These are phyloP conservation scores for Rhopalosiphum nymphaeae DNA, from an alignment of 2,888 invertebrate species.

Conservation along the genomic window DNA sequence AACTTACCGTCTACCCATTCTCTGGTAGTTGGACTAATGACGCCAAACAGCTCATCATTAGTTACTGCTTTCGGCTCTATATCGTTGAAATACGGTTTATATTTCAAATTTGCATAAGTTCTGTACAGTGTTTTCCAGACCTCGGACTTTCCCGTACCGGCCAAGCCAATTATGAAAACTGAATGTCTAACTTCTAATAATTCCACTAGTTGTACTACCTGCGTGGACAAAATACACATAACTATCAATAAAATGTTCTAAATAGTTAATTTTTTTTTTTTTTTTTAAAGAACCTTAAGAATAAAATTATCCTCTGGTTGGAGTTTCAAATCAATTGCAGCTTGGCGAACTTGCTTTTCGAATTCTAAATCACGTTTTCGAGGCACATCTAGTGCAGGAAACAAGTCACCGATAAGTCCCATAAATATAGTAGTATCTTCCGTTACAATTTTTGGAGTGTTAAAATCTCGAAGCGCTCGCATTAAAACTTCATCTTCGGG, in stretches of 20 bases:
- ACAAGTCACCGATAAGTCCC: conserved; percentile 93
- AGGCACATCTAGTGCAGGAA: conserved; percentile 92
- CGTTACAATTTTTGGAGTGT: conserved; percentile 93
- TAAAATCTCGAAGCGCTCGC: conserved; percentile 94
- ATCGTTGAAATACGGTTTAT: conserved; percentile 88
- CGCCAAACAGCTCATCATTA: conserved; percentile 93
- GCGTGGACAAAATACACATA: conserved; percentile 33
- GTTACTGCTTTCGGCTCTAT: conserved; percentile 97
- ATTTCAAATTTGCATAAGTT: conserved; percentile 85
- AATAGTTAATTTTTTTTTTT: not conserved
- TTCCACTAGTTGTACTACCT: conserved; percentile 93
- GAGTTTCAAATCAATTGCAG: conserved; percentile 84
- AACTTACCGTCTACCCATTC: conserved; percentile 87
- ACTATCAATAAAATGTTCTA: not conserved
- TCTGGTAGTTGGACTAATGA: conserved; percentile 92
- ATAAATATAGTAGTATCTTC: conserved; percentile 93
- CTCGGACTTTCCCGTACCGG: conserved; percentile 93
- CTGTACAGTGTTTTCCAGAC: conserved; percentile 91
- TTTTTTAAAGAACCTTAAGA: conserved; percentile 76
- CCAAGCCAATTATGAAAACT: conserved; percentile 87
- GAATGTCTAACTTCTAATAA: conserved; percentile 94
- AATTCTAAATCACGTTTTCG: conserved; percentile 88
- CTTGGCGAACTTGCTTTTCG: conserved; percentile 83
- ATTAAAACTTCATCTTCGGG: conserved; percentile 95
- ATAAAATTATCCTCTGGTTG: conserved; percentile 93